Evolutionary conservation across 2,113 vertebrate genomes (phyloP).

Genomic region (Leptocoma aspasia): DNA sequence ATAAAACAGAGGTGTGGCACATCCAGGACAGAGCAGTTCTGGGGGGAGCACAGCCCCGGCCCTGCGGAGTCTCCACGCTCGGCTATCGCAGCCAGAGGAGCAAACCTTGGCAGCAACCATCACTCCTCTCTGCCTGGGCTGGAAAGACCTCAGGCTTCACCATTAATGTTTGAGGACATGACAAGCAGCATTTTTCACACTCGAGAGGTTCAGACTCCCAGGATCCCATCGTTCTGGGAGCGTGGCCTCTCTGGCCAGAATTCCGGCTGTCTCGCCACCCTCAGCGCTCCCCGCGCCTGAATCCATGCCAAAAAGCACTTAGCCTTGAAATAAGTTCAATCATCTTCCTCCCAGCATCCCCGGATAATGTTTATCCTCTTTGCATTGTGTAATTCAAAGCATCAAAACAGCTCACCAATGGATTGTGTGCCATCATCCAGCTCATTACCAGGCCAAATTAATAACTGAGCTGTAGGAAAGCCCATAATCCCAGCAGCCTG

Average conservation of each 20-base stretch:
- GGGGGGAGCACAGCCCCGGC: not conserved
- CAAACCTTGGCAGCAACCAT: not conserved
- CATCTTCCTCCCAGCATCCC: not conserved
- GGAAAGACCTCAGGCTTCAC: not conserved
- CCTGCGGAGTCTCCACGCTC: rapidly evolving
- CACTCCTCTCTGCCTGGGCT: not conserved
- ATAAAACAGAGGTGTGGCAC: not conserved
- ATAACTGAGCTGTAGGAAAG: not conserved
- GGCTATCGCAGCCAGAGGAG: not conserved
- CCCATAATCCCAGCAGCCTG: not conserved
- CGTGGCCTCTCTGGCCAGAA: not conserved
- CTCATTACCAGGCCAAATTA: not conserved
- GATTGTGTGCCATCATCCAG: not conserved
- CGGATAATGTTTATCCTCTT: conserved; percentile 10
- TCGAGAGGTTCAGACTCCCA: not conserved
- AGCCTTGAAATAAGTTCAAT: conserved; percentile 1
- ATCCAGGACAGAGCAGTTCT: not conserved
- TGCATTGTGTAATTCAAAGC: not conserved
- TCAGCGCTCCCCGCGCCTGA: not conserved
- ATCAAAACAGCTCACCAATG: not conserved
- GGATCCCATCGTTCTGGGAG: not conserved
- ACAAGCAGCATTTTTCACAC: conserved; percentile 6
- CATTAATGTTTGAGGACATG: not conserved
- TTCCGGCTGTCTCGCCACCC: not conserved
- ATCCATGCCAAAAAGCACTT: not conserved